These are phyloP conservation scores for Steinernema carpocapsae DNA, from an alignment of 2,888 invertebrate genomes.

Conservation along the genomic window DNA sequence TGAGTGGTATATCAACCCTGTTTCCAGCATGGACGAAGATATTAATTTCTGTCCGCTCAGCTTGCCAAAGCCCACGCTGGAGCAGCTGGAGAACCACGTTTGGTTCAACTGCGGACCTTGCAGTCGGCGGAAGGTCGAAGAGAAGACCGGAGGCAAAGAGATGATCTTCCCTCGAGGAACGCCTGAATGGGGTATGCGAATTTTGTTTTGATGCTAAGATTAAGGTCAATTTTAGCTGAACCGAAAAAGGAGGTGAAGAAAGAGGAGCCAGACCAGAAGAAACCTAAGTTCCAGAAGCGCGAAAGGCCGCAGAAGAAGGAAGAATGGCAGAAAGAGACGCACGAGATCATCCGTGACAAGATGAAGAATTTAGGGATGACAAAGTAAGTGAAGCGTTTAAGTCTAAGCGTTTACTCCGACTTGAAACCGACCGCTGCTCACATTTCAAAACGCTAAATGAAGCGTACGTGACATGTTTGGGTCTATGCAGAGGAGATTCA, in stretches of 20 bases:
- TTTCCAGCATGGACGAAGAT: neutral
- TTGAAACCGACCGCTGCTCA: too few relatives aligned
- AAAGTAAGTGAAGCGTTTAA: neutral
- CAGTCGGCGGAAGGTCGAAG: neutral
- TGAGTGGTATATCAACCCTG: neutral
- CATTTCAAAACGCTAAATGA: too few relatives aligned
- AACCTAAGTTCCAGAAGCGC: too few relatives aligned
- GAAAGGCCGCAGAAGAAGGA: neutral
- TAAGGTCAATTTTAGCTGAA: neutral
- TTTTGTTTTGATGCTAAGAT: neutral
- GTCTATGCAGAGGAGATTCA: too few relatives aligned
- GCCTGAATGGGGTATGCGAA: neutral
- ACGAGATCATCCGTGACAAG: neutral
- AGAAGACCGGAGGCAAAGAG: neutral
- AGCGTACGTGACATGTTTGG: too few relatives aligned
- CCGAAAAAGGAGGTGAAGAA: neutral
- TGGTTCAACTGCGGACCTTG: constrained; percentile 16
- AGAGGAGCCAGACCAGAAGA: neutral
- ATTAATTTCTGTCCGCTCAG: constrained; percentile 8
- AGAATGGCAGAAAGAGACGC: neutral
- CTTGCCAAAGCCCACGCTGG: neutral
- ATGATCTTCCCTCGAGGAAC: neutral
- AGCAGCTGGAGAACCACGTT: neutral
- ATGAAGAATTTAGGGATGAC: constrained; percentile 5
- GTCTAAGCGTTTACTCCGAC: too few relatives aligned